Conservation (phyloP, 2,113 vertebrate genomes). For the Galbula dea region DNA sequence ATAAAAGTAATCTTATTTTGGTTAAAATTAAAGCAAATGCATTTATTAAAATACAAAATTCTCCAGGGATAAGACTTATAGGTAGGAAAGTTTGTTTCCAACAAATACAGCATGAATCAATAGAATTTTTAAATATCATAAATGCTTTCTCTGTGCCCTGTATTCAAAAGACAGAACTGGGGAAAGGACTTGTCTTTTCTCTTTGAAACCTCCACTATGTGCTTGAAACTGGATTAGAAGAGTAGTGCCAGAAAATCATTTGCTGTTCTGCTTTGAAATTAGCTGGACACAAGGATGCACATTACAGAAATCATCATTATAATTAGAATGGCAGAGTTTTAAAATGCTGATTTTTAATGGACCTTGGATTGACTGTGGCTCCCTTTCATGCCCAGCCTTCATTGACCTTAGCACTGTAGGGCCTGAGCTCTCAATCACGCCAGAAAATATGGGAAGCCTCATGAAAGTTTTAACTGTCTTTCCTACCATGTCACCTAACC, state of each 20-base stretch:
- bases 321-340: not conserved
- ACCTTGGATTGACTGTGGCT: not conserved
- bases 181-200: not conserved
- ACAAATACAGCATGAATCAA: not conserved
- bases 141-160: not conserved
- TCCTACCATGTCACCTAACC: not conserved
- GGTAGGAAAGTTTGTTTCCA: not conserved
- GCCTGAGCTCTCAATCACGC: not conserved
- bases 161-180: not conserved
- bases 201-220: not conserved
- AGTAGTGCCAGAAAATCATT: not conserved
- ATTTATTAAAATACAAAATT: not conserved
- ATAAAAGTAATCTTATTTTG: not conserved
- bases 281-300: not conserved
- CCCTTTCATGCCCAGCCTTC: not conserved
- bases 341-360: not conserved
- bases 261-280: not conserved
- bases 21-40: conserved; percentile 1
- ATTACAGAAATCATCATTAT: not conserved
- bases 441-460: not conserved
- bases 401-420: not conserved
- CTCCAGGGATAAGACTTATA: not conserved
- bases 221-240: not conserved
- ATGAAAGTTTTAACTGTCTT: not conserved
- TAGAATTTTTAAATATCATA: not conserved